Percentiles rank a stretch among this genome's conserved stretches.
Conservation (phyloP, 1,140 invertebrate species). For the Octopus sinensis region DNA sequence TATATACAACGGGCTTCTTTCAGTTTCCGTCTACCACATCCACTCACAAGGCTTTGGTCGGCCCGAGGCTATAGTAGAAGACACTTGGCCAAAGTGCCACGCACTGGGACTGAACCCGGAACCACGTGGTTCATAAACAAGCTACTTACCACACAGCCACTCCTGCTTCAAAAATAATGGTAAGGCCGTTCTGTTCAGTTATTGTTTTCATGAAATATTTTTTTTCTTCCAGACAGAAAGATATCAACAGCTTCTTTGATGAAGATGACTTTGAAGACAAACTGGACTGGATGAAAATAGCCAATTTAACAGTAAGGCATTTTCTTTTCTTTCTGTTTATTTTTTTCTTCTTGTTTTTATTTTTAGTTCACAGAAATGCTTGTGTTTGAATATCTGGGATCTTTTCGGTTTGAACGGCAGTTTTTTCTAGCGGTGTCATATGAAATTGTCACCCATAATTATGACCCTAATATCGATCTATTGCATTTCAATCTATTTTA, state of each 20-base stretch:
- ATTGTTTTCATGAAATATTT: neutral
- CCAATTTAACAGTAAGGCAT: slow-evolving; percentile 35
- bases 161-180: neutral
- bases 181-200: neutral
- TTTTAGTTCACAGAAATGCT: neutral
- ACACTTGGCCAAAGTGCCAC: too few species aligned
- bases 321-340: neutral
- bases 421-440: too few species aligned
- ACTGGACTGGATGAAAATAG: slow-evolving; percentile 51
- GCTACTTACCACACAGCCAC: neutral
- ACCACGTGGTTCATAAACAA: too few species aligned
- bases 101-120: too few species aligned
- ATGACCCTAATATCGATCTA: too few species aligned
- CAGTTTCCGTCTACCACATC: too few species aligned
- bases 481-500: too few species aligned
- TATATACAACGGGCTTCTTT: too few species aligned
- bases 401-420: too few species aligned
- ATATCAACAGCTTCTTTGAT: neutral
- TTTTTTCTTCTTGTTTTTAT: neutral
- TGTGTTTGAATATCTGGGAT: neutral
- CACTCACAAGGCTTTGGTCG: too few species aligned
- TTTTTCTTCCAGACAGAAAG: neutral
- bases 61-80: too few species aligned
- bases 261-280: slow-evolving; percentile 28
- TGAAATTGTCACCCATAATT: too few species aligned